These are phyloP conservation scores for Potorous gilbertii DNA, from an alignment of 2,797 vertebrate species.

Conservation along the genomic window DNA sequence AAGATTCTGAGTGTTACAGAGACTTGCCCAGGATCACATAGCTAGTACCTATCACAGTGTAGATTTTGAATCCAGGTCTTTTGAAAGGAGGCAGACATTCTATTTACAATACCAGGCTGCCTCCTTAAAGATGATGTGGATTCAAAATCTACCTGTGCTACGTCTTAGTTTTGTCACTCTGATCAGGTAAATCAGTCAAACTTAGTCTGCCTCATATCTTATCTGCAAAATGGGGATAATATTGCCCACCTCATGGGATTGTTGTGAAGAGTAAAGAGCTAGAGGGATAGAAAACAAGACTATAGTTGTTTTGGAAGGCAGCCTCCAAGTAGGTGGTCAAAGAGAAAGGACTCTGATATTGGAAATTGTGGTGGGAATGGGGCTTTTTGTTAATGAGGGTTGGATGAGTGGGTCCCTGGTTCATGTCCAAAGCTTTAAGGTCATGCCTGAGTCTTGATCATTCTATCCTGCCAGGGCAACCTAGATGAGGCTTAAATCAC, in stretches of 20 bases:
- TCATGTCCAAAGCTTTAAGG: neutral
- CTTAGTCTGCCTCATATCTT: neutral
- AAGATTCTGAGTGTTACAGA: neutral
- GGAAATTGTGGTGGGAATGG: neutral
- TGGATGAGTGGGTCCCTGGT: neutral
- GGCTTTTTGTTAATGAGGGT: neutral
- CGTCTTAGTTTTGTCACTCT: neutral
- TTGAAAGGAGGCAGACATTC: neutral
- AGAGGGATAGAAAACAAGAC: neutral
- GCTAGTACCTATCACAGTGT: neutral
- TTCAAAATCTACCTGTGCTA: neutral
- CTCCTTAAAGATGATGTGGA: neutral
- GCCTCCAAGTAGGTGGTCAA: too few relatives aligned
- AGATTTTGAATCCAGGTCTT: neutral
- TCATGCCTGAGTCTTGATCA: neutral
- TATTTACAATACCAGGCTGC: too few relatives aligned
- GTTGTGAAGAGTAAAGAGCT: neutral
- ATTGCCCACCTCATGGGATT: neutral
- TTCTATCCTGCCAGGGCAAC: neutral
- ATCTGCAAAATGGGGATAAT: neutral
- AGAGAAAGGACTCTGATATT: neutral
- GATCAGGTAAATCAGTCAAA: neutral
- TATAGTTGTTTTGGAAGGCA: neutral
- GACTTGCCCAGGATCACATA: neutral
- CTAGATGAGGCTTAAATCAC: neutral